Percentiles rank a stretch among this genome's conserved stretches.
Conservation (phyloP, 2,113 vertebrate genomes). For the Heterochromis multidens region DNA sequence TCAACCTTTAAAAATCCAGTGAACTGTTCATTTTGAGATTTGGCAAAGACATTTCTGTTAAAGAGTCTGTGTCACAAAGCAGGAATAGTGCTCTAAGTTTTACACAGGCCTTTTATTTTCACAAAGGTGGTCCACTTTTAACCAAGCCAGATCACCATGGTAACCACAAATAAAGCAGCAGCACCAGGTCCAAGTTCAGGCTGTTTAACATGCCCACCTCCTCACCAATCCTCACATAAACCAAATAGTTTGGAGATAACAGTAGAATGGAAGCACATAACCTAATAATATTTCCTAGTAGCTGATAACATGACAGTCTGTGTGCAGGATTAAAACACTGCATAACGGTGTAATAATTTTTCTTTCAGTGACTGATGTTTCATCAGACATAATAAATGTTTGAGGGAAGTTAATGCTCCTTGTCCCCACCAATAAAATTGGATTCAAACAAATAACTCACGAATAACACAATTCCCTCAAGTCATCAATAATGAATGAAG, state of each 20-base stretch:
- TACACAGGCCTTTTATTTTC: background rate
- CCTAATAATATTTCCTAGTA: background rate
- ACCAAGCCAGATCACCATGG: background rate
- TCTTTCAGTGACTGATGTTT: background rate
- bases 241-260: background rate
- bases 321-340: background rate
- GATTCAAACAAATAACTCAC: background rate
- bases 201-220: background rate
- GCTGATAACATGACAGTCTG: background rate
- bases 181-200: background rate
- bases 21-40: background rate
- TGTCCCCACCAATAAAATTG: background rate
- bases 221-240: background rate
- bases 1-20: background rate
- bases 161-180: background rate
- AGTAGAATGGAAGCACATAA: background rate
- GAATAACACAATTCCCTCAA: background rate
- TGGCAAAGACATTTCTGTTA: background rate
- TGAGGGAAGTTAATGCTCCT: background rate
- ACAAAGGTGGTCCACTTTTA: constrained; percentile 1
- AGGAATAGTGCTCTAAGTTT: background rate
- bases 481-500: background rate
- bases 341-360: background rate
- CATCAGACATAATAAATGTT: background rate
- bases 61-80: background rate